phyloP scores from a whole-genome alignment of 2,113 vertebrate species.

The Ibidorhyncha struthersii region DNA sequence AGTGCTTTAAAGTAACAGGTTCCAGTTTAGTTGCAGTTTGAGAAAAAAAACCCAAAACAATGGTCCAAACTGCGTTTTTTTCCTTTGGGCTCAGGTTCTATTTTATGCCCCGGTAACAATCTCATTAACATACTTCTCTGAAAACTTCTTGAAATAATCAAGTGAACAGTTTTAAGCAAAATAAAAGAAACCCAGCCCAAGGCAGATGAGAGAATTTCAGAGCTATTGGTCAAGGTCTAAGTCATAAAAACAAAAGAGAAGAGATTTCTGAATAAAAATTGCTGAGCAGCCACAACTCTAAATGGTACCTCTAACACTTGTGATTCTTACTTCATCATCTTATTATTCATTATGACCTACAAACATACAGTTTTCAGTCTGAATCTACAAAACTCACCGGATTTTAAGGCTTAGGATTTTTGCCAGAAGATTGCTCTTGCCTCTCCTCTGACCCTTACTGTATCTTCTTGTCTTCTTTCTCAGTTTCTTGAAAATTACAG shows the following conservation, averaged over 20 bases:
- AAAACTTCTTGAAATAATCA: not conserved
- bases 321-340: not conserved
- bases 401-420: not conserved
- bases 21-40: not conserved
- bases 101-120: not conserved
- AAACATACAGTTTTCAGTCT: not conserved
- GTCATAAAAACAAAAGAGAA: not conserved
- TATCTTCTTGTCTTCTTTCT: not conserved
- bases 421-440: not conserved
- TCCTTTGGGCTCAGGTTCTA: not conserved
- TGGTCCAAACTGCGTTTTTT: not conserved
- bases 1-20: not conserved
- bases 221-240: not conserved
- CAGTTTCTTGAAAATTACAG: not conserved
- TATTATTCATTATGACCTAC: not conserved
- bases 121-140: not conserved
- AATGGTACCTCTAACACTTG: not conserved
- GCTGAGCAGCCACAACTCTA: not conserved
- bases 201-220: not conserved
- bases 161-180: not conserved
- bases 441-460: not conserved
- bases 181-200: not conserved
- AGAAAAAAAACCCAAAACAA: not conserved
- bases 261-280: not conserved
- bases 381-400: not conserved